Conservation (phyloP, 2,797 vertebrate genomes). For the Bradypodion ventrale region DNA sequence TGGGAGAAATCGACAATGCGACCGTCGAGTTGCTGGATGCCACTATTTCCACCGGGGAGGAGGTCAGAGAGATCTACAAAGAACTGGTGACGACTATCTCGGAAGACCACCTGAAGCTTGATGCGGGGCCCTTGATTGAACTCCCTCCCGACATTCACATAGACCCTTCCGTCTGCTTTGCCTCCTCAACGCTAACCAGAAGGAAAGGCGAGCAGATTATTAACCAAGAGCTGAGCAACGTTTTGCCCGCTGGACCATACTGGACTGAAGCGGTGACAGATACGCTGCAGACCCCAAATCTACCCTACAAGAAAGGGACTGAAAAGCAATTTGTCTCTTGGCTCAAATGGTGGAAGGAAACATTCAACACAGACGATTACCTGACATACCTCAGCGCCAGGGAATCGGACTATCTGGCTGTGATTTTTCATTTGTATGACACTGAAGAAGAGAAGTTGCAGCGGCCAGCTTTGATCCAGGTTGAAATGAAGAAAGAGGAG, state of each 20-base stretch:
- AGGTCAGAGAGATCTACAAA: constrained; percentile 71
- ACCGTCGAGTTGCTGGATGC: constrained; percentile 66
- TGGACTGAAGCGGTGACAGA: neutral
- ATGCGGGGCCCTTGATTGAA: constrained; percentile 66
- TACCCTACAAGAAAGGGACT: neutral
- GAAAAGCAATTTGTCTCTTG: constrained; percentile 42
- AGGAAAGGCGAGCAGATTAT: constrained; percentile 54
- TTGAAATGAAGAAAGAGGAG: constrained; percentile 14
- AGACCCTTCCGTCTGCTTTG: constrained; percentile 51
- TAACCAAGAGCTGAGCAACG: constrained; percentile 66
- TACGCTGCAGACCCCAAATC: neutral
- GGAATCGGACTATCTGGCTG: constrained; percentile 76
- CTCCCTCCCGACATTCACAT: constrained; percentile 42
- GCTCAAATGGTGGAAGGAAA: constrained; percentile 64
- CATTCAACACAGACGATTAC: constrained; percentile 68
- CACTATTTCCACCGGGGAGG: constrained; percentile 54
- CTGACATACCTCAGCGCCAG: constrained; percentile 67
- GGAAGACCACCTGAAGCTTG: constrained; percentile 68
- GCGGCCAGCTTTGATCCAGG: neutral
- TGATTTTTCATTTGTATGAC: constrained; percentile 74
- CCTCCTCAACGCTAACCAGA: constrained; percentile 54
- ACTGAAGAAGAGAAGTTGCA: constrained; percentile 56
- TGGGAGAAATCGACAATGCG: constrained; percentile 70
- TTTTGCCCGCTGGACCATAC: constrained; percentile 9
- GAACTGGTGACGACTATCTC: constrained; percentile 70